These are phyloP conservation scores for Taenioides sp. DNA, from an alignment of 2,797 vertebrate species.

Conservation along the genomic window DNA sequence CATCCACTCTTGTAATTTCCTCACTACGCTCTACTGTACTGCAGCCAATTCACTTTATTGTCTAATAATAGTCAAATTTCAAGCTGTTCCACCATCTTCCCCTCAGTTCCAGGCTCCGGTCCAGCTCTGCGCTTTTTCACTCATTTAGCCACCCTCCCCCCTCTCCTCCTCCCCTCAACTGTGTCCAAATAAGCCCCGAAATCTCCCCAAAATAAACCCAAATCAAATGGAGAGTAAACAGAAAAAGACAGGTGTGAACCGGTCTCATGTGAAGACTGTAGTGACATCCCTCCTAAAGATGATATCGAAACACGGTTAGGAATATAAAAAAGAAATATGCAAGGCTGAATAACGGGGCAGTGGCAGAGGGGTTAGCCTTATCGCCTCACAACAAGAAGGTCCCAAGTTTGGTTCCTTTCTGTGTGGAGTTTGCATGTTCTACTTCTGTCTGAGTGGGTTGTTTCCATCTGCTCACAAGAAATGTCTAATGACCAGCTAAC, in stretches of 20 bases:
- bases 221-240: slow-evolving; percentile 26
- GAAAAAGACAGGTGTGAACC: slow-evolving; percentile 49
- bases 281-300: background rate
- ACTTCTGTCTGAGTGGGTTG: no score
- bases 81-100: slow-evolving; percentile 1
- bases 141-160: slow-evolving; percentile 21
- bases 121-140: slow-evolving; percentile 23
- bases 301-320: background rate
- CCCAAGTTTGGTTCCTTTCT: no score
- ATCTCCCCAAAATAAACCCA: slow-evolving; percentile 38
- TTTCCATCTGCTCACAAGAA: no score
- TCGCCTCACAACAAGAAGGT: no score
- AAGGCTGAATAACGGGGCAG: background rate
- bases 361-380: background rate
- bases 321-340: background rate
- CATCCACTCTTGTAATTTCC: background rate
- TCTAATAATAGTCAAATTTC: slow-evolving; percentile 9
- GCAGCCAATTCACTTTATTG: background rate
- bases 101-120: slow-evolving; percentile 24
- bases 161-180: slow-evolving; percentile 13
- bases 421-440: no score
- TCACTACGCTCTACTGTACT: background rate
- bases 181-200: slow-evolving; percentile 42
- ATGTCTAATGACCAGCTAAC: no score
- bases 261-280: slow-evolving; percentile 18